Evolutionary conservation across 2,888 invertebrate species (phyloP).

Genomic region (Drosophila nr. perissopoda): DNA sequence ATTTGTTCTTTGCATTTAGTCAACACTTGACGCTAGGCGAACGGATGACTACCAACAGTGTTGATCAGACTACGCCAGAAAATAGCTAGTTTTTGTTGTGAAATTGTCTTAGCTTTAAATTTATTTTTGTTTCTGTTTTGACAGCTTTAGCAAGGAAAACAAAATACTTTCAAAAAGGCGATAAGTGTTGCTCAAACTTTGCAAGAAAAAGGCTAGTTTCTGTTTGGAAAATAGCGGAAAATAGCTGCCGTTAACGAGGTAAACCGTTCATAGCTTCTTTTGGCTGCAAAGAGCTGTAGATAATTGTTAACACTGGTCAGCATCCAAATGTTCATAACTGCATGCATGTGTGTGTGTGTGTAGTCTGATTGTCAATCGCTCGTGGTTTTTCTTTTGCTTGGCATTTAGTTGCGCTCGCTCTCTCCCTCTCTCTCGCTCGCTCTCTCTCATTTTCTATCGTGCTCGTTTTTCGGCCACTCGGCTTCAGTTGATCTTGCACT

Average conservation of each 20-base stretch:
- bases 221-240: not conserved
- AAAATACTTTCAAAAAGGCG: no score
- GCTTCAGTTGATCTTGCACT: slow-evolving; percentile 72
- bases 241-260: not conserved
- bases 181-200: no score
- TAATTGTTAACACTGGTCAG: slow-evolving; percentile 23
- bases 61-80: not conserved
- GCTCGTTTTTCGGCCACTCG: slow-evolving; percentile 51
- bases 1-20: slow-evolving; percentile 63
- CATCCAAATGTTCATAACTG: slow-evolving; percentile 38
- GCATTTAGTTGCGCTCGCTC: slow-evolving; percentile 35
- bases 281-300: not conserved
- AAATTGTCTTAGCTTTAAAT: not conserved
- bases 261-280: not conserved
- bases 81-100: not conserved
- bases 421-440: slow-evolving; percentile 11
- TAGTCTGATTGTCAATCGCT: slow-evolving; percentile 66
- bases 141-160: not conserved
- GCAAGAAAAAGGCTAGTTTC: not conserved
- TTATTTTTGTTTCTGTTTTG: not conserved
- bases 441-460: slow-evolving; percentile 15
- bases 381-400: slow-evolving; percentile 58
- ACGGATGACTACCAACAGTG: slow-evolving; percentile 22
- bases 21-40: slow-evolving; percentile 64
- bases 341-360: slow-evolving; percentile 20